A percentile compares a stretch with the other conserved stretches of the same genome.
Evolutionary conservation across 1,140 invertebrate species (phyloP).

Genomic region (Lasaia peninsularis): DNA sequence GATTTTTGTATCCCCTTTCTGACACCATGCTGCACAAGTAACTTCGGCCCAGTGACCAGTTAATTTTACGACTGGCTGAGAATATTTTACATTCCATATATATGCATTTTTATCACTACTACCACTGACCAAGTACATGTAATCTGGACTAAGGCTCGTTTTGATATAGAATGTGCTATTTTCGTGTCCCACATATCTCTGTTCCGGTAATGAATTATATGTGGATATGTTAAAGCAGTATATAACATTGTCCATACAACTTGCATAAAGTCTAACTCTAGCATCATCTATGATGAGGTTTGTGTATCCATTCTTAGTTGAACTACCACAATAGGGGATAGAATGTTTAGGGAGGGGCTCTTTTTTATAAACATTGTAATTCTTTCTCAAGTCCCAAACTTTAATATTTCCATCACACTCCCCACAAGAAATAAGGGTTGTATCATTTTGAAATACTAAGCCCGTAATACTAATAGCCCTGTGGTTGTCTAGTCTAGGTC

Average conservation of each 20-base stretch:
- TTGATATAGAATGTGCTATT: slow-evolving; percentile 91
- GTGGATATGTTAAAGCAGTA: slow-evolving; percentile 90
- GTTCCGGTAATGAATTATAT: slow-evolving; percentile 81
- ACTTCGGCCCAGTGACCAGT: slow-evolving; percentile 89
- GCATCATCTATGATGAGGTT: slow-evolving; percentile 86
- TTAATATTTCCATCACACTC: slow-evolving; percentile 91
- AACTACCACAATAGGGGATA: slow-evolving; percentile 84
- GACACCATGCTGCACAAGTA: slow-evolving; percentile 89
- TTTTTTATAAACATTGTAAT: slow-evolving; percentile 83
- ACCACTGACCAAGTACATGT: slow-evolving; percentile 88
- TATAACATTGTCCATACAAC: slow-evolving; percentile 90
- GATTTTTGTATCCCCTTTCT: slow-evolving; percentile 76
- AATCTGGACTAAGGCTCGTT: slow-evolving; percentile 86
- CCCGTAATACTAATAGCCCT: slow-evolving; percentile 82
- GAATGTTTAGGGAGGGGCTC: slow-evolving; percentile 84
- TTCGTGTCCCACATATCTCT: slow-evolving; percentile 82
- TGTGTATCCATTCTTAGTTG: slow-evolving; percentile 85
- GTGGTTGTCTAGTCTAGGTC: slow-evolving; percentile 50
- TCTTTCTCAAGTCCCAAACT: slow-evolving; percentile 92
- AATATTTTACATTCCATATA: slow-evolving; percentile 86
- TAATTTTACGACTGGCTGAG: slow-evolving; percentile 82
- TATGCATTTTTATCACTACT: slow-evolving; percentile 91
- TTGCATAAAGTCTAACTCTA: slow-evolving; percentile 86
- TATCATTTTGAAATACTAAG: slow-evolving; percentile 87
- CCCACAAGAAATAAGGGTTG: slow-evolving; percentile 87